These are phyloP conservation scores for Brachyopa scutellaris DNA, from an alignment of 2,888 invertebrate genomes.

Conservation along the genomic window DNA sequence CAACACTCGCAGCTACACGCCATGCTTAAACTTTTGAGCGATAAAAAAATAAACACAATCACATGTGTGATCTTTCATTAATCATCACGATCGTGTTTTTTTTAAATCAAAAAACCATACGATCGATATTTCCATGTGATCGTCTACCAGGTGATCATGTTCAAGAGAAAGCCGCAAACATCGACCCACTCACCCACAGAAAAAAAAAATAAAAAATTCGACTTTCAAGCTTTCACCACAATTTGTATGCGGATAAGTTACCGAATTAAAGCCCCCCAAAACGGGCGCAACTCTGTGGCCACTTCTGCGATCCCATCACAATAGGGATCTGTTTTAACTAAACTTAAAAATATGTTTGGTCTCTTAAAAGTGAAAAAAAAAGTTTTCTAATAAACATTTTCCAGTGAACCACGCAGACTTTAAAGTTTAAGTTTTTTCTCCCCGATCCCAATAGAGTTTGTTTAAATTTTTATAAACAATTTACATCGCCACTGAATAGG, in stretches of 20 bases:
- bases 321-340: conserved; percentile 71
- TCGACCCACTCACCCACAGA: neutral
- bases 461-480: conserved; percentile 67
- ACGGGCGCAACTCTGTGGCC: too few species aligned
- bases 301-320: conserved; percentile 56
- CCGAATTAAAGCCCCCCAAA: too few species aligned
- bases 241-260: too few species aligned
- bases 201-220: neutral
- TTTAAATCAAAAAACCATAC: conserved; percentile 24
- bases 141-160: conserved; percentile 44
- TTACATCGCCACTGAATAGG: conserved; percentile 50
- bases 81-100: conserved; percentile 48
- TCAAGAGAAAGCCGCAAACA: neutral
- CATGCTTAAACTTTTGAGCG: too few species aligned
- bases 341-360: conserved; percentile 46
- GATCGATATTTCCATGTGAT: conserved; percentile 65
- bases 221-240: neutral
- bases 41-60: too few species aligned
- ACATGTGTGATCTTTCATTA: too few species aligned
- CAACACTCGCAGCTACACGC: too few species aligned
- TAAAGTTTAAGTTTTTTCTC: neutral
- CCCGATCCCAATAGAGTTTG: conserved; percentile 20
- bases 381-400: conserved; percentile 31
- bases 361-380: conserved; percentile 20
- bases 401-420: conserved; percentile 44